Evolutionary conservation across 1,140 invertebrate genomes (phyloP), one percentile per base, ranked within the genome.

Genomic region (Archivesica marissinica): DNA sequence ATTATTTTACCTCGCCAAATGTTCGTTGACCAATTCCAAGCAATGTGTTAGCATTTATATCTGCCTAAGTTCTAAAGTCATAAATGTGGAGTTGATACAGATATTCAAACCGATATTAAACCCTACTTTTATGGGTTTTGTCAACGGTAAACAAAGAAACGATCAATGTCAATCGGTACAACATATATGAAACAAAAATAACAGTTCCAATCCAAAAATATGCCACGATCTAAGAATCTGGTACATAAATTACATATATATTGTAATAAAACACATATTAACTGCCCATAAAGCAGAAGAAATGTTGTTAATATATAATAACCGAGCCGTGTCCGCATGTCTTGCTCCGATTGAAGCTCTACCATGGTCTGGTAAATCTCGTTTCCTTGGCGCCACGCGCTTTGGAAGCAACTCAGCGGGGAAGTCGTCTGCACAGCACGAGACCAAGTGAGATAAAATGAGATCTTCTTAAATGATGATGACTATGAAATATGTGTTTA

Each of bases 371-470:
- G 64, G 38, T 83, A 56, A 59, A 50, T 75, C 11, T 41, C 28
- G 70, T 83, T 74, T 83, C 38, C 80, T 59, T 83, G 80, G 80
- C 80, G 80, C 80, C 80, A 83, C 80, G 80, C 80, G 80, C 80
- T 74, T 50, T 75, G 70, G 80, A 72, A 83, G 38, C 50, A 59
- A 23, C 68, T 25, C 80, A 47, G 80, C 66, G 30, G 80, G 80
- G 66, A 23, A 41, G 23, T 83, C 80, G 70, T 83, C 80, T 74
- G 54, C 68, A 20, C 80, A 83, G 80, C 80, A 83, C 68, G 80
- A 74, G 80, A 61, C 54, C 41, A 39, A 17, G 80, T 41, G 80
- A 54, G 61, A 79, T 64, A 64, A 68, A 66, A 56, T 35, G 77
- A 79, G 77, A 68, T 79, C 28, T 47, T 79, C 59, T 79, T 66